Evolutionary conservation across 2,888 invertebrate genomes (phyloP), one percentile per base, ranked within the genome.

Genomic region (Cryptosula pallasiana): DNA sequence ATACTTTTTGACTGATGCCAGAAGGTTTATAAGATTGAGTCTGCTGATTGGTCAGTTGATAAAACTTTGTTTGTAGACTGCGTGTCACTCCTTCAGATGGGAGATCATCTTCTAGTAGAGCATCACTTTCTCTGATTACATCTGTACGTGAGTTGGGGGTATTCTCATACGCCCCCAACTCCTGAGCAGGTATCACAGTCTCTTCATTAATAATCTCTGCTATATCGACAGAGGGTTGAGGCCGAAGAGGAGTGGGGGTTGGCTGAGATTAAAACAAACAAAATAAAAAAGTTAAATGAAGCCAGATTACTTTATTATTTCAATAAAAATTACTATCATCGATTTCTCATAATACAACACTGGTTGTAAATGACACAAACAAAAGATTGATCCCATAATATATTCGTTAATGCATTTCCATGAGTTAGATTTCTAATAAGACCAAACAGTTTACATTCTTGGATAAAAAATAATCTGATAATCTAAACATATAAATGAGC

Each of bases 81-180:
- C 55, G 70, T 5, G 70, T 54, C 5, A 70, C 45, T 5, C 70
- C 70, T 70, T 54, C 25, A 9, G 36, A n/a, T 9, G 70, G 70
- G 3, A 70, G 70, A 16, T 36, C 9, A 25, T 70, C n/a, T 2
- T 70, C 70, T 5, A 29, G 45, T 25, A 23, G n/a, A 25, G 45
- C 35, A 32, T 70, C 70, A 70, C 23, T 27, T 23, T 70, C 70
- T 25, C 70, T 36, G 25, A 70, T 45, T 5, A 70, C 70, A 54
- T 70, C 70, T 36, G 70, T 36, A 9, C n/a, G 70, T 54, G 5
- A 5, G 20, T 23, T 3, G 36, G 70, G 70, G 45, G 29, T 70
- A 29, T 23, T 70, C 70, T 70, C 70, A n/a, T 27, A 70, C 27
- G 36, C 45, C 36, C 70, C 45, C 25, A 25, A 2, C 32, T 70